Percentiles rank a stretch among this genome's conserved stretches.
phyloP scores from a whole-genome alignment of 1,140 invertebrate species.

The Papilio dardanus region DNA sequence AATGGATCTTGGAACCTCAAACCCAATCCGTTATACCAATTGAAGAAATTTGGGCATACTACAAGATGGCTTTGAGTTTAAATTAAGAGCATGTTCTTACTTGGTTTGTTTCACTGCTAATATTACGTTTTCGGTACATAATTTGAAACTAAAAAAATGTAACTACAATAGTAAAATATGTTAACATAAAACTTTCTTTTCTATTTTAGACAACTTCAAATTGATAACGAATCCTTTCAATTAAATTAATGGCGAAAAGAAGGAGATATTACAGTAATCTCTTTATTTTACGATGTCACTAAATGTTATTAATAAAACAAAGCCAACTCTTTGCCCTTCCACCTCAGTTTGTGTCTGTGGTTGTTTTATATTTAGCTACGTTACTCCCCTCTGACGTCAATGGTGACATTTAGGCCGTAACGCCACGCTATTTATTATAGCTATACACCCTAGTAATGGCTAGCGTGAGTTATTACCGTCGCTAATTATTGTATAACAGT shows the following conservation, averaged over 20 bases:
- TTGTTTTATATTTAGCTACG: constrained; percentile 62
- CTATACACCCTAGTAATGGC: constrained; percentile 50
- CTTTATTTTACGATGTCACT: not conserved
- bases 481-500: constrained; percentile 42
- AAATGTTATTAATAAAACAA: constrained; percentile 25
- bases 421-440: constrained; percentile 44
- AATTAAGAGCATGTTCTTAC: too few relatives aligned
- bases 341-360: constrained; percentile 38
- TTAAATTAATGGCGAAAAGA: not conserved
- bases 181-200: not conserved
- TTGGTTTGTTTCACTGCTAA: too few relatives aligned
- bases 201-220: not conserved
- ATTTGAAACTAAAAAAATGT: not conserved
- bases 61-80: too few relatives aligned
- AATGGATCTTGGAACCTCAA: too few relatives aligned
- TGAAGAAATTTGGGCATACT: too few relatives aligned
- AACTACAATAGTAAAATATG: not conserved
- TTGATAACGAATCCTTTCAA: not conserved
- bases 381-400: constrained; percentile 69
- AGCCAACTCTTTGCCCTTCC: constrained; percentile 47
- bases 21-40: too few relatives aligned
- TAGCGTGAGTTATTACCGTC: constrained; percentile 38
- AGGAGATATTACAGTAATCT: not conserved
- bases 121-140: too few relatives aligned
- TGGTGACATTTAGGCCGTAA: constrained; percentile 70